Percentiles rank a stretch among this genome's conserved stretches.
These are phyloP conservation scores for Planococcus citri DNA, from an alignment of 1,140 invertebrate species.

Conservation along the genomic window DNA sequence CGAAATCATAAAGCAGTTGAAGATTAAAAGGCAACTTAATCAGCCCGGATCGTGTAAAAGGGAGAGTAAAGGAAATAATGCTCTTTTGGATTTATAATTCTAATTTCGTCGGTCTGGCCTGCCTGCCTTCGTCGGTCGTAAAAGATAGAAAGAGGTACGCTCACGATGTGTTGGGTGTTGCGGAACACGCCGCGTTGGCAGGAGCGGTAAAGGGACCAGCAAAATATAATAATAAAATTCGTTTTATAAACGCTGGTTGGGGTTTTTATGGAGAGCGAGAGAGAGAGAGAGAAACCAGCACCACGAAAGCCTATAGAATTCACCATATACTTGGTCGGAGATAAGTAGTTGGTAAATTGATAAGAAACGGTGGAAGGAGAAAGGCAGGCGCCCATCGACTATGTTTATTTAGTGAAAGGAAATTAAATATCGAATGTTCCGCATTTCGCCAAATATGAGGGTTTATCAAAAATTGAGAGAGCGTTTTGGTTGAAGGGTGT, in stretches of 20 bases:
- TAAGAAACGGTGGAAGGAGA: not conserved
- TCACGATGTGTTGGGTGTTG: not conserved
- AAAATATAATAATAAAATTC: slow-evolving; percentile 12
- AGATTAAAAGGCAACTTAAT: not conserved
- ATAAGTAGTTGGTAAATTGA: slow-evolving; percentile 18
- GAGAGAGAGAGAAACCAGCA: too few species aligned
- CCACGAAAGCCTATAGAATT: too few species aligned
- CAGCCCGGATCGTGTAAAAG: not conserved
- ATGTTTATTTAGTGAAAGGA: slow-evolving; percentile 13
- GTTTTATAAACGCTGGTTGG: not conserved
- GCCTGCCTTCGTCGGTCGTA: too few species aligned
- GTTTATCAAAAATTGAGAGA: not conserved
- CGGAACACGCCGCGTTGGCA: too few species aligned
- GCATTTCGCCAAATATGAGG: not conserved
- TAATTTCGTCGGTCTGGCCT: slow-evolving; percentile 8
- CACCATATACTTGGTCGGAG: slow-evolving; percentile 9
- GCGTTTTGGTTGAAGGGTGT: not conserved
- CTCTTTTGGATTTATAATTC: slow-evolving; percentile 14
- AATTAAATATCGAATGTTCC: slow-evolving; percentile 14
- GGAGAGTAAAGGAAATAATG: not conserved
- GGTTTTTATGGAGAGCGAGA: not conserved
- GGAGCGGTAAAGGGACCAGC: not conserved
- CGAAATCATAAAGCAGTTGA: not conserved
- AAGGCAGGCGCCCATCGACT: not conserved
- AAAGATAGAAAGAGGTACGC: too few species aligned